Base-by-base conservation (phyloP, 2,888 invertebrate genomes). In the Cremastinae sp. region DNA sequence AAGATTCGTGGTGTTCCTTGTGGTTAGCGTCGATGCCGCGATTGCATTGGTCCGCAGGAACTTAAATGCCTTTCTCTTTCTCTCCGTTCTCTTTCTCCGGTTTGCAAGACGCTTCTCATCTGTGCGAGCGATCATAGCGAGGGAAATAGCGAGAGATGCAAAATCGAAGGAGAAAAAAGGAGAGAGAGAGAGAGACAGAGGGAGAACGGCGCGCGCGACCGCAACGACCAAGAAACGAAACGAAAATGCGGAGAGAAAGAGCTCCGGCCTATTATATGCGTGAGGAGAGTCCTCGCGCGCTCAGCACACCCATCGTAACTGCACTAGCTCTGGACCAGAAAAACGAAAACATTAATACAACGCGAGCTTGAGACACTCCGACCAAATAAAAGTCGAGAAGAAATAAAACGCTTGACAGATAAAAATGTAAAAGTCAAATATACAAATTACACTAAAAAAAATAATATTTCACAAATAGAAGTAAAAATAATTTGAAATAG, bases 1-100 rank as follows among this genome's bases (percentile, higher is more conserved):
- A 51, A 59, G 66, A 35, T 47, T 62, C 43, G 43, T 66, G 69
- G 55, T 69, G 53, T 77, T 79, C 64, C 80, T 85, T 86, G 86
- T 83, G 86, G 86, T 85, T 84, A 84, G 62, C 79, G 72, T 73
- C 71, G 75, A 80, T 78, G 79, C 76, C 78, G 74, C 75, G 65
- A 58, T 58, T 37, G 80, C 81, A 84, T 84, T 84, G 85, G 85
- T 83, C 84, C 81, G 79, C 70, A 61, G 53, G 78, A 78, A 74
- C 78, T 84, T 80, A 74, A 79, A 77, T 64, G 58, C 56, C 53
- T 20, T 20, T 39, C 53, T 45, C 61, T 51, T 64, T 74, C 64
- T 20, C 35, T 66, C 47, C 39, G 41, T 5, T 41, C 20, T 39
- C 12, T 51, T 12, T 18, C 18, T 39, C 61, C 68, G 69, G 43